phyloP scores from a whole-genome alignment of 1,140 invertebrate species.

The Eufriesea mexicana region DNA sequence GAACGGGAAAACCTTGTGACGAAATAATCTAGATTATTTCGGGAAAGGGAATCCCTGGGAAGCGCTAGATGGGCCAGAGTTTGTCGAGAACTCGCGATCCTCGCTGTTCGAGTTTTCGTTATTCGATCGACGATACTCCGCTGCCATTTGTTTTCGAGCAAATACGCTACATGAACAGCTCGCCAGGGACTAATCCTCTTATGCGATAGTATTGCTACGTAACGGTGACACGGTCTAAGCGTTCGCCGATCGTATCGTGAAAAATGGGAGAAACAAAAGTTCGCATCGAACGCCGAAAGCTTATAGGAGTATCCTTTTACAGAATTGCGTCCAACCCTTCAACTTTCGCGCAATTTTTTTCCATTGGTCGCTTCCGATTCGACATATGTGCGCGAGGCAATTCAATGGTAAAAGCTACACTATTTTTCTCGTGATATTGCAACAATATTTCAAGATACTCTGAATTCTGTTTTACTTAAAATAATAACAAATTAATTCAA shows the following conservation, averaged over 20 bases:
- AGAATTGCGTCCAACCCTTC: neutral
- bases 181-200: constrained; percentile 36
- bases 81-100: neutral
- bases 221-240: constrained; percentile 29
- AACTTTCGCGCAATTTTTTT: too few species aligned
- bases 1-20: neutral
- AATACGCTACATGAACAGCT: constrained; percentile 7
- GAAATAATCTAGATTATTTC: neutral
- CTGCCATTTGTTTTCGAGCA: neutral
- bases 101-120: constrained; percentile 7
- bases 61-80: neutral
- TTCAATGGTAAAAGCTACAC: neutral
- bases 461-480: too few species aligned
- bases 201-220: constrained; percentile 9
- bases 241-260: constrained; percentile 22
- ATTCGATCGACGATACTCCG: constrained; percentile 1
- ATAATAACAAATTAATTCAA: too few species aligned
- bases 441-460: too few species aligned
- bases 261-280: constrained; percentile 21
- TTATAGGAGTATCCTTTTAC: constrained; percentile 9
- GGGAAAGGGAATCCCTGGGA: neutral
- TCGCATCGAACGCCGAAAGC: neutral
- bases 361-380: neutral
- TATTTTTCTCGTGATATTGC: too few species aligned
- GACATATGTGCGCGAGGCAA: too few species aligned